These are phyloP conservation scores for Diachrysia chrysitis DNA, from an alignment of 2,888 invertebrate genomes.

Conservation along the genomic window DNA sequence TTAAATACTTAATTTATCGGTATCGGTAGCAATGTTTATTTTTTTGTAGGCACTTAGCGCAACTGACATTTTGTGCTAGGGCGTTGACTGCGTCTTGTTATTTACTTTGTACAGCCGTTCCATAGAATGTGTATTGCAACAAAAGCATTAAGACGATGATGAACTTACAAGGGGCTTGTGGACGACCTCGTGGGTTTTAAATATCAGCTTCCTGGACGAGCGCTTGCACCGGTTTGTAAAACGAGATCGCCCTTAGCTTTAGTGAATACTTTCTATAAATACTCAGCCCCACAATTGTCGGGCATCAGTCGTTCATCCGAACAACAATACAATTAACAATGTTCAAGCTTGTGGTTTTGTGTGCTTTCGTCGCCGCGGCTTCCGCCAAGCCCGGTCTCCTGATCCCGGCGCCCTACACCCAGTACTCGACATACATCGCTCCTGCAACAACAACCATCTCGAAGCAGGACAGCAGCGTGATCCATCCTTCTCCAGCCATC, in stretches of 20 bases:
- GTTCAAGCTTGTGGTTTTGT: constrained; percentile 89
- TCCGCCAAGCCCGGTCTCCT: constrained; percentile 78
- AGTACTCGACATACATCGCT: constrained; percentile 64
- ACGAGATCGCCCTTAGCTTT: constrained; percentile 80
- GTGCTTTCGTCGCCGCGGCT: constrained; percentile 89
- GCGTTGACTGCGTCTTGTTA: constrained; percentile 17
- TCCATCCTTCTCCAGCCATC: constrained; percentile 78
- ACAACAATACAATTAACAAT: constrained; percentile 83
- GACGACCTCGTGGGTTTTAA: constrained; percentile 78
- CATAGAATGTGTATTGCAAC: constrained; percentile 54
- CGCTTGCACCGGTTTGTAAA: constrained; percentile 81
- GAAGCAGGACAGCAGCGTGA: constrained; percentile 81
- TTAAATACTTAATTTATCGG: background rate
- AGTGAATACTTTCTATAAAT: constrained; percentile 81
- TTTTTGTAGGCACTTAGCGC: background rate
- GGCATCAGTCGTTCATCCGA: constrained; percentile 80
- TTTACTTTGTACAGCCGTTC: constrained; percentile 42
- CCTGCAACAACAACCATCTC: constrained; percentile 77
- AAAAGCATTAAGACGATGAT: constrained; percentile 66
- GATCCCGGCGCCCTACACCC: constrained; percentile 53
- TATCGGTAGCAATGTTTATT: background rate
- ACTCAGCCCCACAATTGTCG: constrained; percentile 61
- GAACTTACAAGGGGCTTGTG: constrained; percentile 69
- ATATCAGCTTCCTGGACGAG: constrained; percentile 82
- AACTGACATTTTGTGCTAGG: constrained; percentile 19